A percentile compares a stretch with the other conserved stretches of the same genome.
Conservation (phyloP, 2,888 invertebrate species). For the Odontothrips loti region DNA sequence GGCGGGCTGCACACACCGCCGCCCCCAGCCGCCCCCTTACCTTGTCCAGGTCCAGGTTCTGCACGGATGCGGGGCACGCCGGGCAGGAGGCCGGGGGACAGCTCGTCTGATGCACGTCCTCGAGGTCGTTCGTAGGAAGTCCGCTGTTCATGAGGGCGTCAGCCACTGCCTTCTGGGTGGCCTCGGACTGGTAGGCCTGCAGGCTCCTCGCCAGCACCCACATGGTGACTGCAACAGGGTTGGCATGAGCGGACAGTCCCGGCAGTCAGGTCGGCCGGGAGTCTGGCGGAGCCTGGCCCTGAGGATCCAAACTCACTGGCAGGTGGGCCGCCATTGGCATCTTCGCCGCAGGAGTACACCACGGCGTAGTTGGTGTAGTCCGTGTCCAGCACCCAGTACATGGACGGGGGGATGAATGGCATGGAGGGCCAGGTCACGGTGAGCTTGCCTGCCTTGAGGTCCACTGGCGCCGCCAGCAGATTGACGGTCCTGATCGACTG, state of each 20-base stretch:
- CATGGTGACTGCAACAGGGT: constrained; percentile 23
- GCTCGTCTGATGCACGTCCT: not conserved
- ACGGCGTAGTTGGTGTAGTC: not conserved
- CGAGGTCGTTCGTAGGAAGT: not conserved
- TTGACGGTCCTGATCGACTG: not conserved
- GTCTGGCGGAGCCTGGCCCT: not conserved
- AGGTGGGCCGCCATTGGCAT: constrained; percentile 42
- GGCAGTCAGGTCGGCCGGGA: too few relatives aligned
- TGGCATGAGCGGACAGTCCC: too few relatives aligned
- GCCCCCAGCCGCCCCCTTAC: not conserved
- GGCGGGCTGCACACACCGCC: too few relatives aligned
- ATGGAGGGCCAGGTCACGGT: not conserved
- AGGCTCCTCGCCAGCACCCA: constrained; percentile 28
- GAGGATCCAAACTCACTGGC: not conserved
- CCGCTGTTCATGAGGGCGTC: not conserved
- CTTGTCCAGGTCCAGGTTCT: not conserved
- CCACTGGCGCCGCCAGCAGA: not conserved
- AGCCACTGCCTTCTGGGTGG: not conserved
- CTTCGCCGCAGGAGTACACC: constrained; percentile 34
- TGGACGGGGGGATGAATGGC: not conserved
- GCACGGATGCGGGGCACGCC: not conserved
- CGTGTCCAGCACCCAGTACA: not conserved
- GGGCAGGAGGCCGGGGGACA: not conserved
- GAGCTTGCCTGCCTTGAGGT: not conserved
- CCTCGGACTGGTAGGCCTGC: not conserved